Percentiles rank a stretch among this genome's conserved stretches.
These are phyloP conservation scores for Bergia puertoricense DNA, from an alignment of 92 coral and sea anemone genomes.

Conservation along the genomic window DNA sequence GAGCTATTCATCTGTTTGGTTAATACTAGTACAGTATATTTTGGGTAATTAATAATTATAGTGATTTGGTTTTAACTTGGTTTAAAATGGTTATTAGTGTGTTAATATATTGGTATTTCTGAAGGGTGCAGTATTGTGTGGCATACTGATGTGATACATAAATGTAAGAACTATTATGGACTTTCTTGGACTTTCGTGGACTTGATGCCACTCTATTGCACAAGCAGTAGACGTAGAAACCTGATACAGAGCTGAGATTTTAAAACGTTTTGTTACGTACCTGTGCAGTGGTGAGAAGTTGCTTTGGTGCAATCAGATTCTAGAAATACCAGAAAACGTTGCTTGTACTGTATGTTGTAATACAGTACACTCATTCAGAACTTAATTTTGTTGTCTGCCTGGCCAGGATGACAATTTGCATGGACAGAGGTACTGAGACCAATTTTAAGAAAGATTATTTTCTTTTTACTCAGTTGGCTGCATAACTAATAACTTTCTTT, in stretches of 20 bases:
- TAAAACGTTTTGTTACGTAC: no score
- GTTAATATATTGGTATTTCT: no score
- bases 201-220: neutral
- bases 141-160: neutral
- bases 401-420: neutral
- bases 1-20: no score
- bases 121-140: no score
- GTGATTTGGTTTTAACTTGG: neutral
- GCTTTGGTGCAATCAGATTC: neutral
- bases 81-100: no score
- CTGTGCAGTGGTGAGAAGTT: neutral
- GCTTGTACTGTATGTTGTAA: no score
- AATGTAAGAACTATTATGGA: neutral
- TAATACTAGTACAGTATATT: neutral
- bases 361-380: no score
- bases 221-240: neutral
- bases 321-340: neutral
- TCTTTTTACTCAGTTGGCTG: neutral
- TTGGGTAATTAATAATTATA: no score
- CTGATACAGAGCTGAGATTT: neutral
- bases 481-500: neutral
- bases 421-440: conserved; percentile 1
- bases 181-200: neutral
- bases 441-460: neutral
- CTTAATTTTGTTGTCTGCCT: neutral